Conservation (phyloP, 2,113 vertebrate species). For the Clinocottus analis region DNA sequence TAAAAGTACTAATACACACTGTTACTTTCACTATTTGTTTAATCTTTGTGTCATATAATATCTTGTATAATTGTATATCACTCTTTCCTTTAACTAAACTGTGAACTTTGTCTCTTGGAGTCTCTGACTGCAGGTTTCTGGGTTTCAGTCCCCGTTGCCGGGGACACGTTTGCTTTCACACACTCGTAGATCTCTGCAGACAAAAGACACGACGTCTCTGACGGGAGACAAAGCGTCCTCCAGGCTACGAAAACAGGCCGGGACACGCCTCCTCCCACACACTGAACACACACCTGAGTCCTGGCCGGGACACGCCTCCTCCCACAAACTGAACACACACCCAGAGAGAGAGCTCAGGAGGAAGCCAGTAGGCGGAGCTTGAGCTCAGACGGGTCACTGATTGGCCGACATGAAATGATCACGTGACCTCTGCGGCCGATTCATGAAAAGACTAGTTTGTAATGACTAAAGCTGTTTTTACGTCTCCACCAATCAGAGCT, state of each 20-base stretch:
- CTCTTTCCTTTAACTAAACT: neutral
- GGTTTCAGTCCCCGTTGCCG: constrained; percentile 13
- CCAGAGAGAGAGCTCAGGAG: neutral
- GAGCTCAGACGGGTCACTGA: neutral
- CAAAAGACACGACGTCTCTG: constrained; percentile 46
- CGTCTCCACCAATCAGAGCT: neutral
- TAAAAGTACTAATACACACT: neutral
- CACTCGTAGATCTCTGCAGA: constrained; percentile 48
- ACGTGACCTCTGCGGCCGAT: neutral
- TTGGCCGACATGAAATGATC: neutral
- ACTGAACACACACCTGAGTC: neutral
- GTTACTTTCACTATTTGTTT: too few relatives aligned
- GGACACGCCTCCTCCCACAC: constrained; percentile 53
- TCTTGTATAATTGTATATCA: too few relatives aligned
- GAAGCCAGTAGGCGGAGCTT: neutral
- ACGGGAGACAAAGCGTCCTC: constrained; percentile 46
- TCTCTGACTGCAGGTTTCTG: neutral
- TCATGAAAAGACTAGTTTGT: neutral
- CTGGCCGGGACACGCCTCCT: too few relatives aligned
- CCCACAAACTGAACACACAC: constrained; percentile 35
- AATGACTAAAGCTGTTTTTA: too few relatives aligned
- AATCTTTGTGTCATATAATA: too few relatives aligned
- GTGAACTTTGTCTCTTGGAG: neutral
- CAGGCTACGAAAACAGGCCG: constrained; percentile 60
- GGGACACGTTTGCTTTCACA: constrained; percentile 32